A percentile compares a stretch with the other conserved stretches of the same genome.
These are phyloP conservation scores for Lasaia peninsularis DNA, from an alignment of 1,140 invertebrate species.

Conservation along the genomic window DNA sequence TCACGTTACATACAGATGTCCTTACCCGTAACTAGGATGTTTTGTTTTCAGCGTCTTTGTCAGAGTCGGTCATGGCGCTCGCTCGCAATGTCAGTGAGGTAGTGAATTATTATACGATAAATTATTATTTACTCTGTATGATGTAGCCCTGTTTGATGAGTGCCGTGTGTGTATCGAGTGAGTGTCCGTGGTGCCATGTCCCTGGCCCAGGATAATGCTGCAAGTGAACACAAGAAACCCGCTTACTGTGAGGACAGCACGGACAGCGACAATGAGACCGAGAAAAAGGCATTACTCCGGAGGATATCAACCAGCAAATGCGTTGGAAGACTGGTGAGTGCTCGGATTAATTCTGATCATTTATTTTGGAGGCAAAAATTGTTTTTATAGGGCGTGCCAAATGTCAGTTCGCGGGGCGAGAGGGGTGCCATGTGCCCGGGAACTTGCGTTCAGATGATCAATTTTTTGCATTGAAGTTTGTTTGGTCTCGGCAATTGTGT, in stretches of 20 bases:
- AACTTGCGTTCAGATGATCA: constrained; percentile 36
- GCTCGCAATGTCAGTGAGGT: constrained; percentile 63
- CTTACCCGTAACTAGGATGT: constrained; percentile 38
- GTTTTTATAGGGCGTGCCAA: constrained; percentile 49
- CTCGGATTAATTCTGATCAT: constrained; percentile 11
- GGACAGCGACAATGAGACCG: constrained; percentile 67
- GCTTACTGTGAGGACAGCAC: constrained; percentile 59
- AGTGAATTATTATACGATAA: constrained; percentile 55
- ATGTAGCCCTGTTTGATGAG: constrained; percentile 63
- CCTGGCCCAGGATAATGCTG: constrained; percentile 41
- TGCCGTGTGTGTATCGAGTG: constrained; percentile 43
- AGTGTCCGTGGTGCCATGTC: constrained; percentile 62
- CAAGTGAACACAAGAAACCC: constrained; percentile 41
- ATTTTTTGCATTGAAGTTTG: constrained; percentile 38
- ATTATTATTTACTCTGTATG: constrained; percentile 62
- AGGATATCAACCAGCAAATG: constrained; percentile 71
- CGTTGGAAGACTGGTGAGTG: constrained; percentile 64
- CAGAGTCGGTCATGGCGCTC: constrained; percentile 65
- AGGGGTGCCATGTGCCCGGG: constrained; percentile 47
- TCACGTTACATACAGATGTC: constrained; percentile 27
- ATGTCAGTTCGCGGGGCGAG: constrained; percentile 35
- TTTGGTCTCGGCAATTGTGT: constrained; percentile 27
- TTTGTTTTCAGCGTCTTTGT: constrained; percentile 66
- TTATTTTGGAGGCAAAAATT: constrained; percentile 27
- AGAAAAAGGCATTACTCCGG: constrained; percentile 53